Evolutionary conservation across 2,113 vertebrate species (phyloP), one percentile per base, ranked within the genome.

Genomic region (Epinephelus cyanopodus): DNA sequence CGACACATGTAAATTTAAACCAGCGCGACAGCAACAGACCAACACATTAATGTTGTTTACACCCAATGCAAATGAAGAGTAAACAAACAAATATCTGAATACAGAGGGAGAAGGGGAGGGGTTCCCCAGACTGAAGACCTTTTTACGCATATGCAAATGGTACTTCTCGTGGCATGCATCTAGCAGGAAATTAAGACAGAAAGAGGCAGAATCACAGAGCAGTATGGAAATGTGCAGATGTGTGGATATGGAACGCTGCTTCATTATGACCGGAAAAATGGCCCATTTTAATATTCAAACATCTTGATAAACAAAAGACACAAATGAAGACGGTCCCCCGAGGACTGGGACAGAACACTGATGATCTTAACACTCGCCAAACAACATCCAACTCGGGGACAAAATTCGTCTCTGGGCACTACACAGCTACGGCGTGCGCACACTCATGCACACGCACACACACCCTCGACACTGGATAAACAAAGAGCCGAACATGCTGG

Each of bases 271-370:
- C 47, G 29, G 48, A 87, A 87, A 91, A 94, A 88, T 52, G 58
- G 39, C 68, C 81, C 57, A n/a, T 70, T 80, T 92, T 92, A 92
- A 91, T 92, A 91, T 93, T 93, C 89, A 92, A 91, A 91, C 86
- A 92, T 93, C 80, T 94, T 92, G 88, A 94, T 93, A 92, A 91
- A 93, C 91, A 94, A 92, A 93, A 76, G 84, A 89, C 85, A 77
- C 84, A 93, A 89, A 81, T 67, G 77, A 90, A 87, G 86, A 61
- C 29, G 6, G 63, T 82, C 76, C 88, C 76, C 77, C 3, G 81
- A 89, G 86, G 87, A 81, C 39, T 19, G 11, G 70, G 71, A 82
- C 83, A 84, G 72, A 90, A 74, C 85, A 86, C 84, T 90, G 88
- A 91, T 87, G 89, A 90, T 89, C 85, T 65, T 68, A 83, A 85